Base-by-base conservation (phyloP, 2,797 vertebrate genomes). In the Saxicola maurus region DNA sequence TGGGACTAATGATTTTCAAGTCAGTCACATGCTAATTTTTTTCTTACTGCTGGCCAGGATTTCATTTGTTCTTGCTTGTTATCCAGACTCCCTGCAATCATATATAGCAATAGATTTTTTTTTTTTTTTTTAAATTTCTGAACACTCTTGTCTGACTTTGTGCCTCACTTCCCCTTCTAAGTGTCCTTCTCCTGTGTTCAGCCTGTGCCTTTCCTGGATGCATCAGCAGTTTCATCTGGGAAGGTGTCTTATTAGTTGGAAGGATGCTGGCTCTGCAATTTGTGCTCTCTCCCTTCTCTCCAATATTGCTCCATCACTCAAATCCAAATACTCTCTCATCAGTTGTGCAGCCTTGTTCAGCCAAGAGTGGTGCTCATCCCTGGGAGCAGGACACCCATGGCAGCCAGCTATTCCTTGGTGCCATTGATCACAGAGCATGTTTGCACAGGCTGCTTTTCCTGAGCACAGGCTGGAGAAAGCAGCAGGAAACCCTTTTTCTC, bases 141-240 rank as follows among this genome's bases (percentile, higher is more conserved):
- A 66, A 65, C 0, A 15, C 81, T 93, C 80, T 78, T 73, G 71
- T 72, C 93, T 93, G 91, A 80, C 92, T 94, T 93, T 94, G 76
- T 86, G 53, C 94, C 74, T 92, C 59, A 2, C 81, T 86, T 92
- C 67, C 83, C 93, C 89, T 86, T 91, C 82, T 6, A 4, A 82
- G 80, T 65, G 92, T 83, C 94, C 94, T 95, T 93, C 68, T 61
- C 65, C 68, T 9, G 42, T 74, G 68, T 69, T 86, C 45, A 64
- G 87, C 82, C 51, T 13, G 24, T 82, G 61, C 82, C 80, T 80
- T 66, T 91, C 86, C 92, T 89, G 82, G 83, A 81, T 87, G 94
- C 85, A 85, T 94, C 94, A 95, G 95, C 94, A 93, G n/a, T 95
- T 95, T 89, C 80, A 49, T 59, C 73, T 65, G 73, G 82, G 92